Evolutionary conservation across 2,797 vertebrate species (phyloP).

Genomic region (Chromobotia macracanthus): DNA sequence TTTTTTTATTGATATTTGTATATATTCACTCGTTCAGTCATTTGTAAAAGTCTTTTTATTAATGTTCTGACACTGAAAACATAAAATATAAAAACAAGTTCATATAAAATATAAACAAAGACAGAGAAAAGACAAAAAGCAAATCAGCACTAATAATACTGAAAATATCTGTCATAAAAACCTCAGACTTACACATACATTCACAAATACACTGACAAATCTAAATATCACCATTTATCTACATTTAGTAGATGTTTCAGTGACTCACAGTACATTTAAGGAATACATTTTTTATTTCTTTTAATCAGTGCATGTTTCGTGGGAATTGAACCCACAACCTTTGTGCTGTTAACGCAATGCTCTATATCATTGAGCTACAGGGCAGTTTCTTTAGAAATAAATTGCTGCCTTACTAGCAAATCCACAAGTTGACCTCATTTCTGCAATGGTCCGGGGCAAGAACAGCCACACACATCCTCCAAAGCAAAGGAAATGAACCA

Average conservation of each 20-base stretch:
- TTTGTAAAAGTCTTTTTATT: neutral
- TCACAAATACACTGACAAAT: too few relatives aligned
- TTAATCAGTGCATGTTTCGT: too few relatives aligned
- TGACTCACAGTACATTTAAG: too few relatives aligned
- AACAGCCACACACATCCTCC: neutral
- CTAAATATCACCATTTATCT: too few relatives aligned
- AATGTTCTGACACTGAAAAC: neutral
- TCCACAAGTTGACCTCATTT: neutral
- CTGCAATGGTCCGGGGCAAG: neutral
- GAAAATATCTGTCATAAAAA: neutral
- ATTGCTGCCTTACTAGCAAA: neutral
- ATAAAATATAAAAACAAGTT: neutral
- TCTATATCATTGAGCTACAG: too few relatives aligned
- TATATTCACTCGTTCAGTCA: neutral
- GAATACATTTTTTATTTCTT: too few relatives aligned
- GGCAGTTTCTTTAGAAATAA: too few relatives aligned
- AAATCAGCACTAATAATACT: neutral
- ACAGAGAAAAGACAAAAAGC: neutral
- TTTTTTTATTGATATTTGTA: conserved; percentile 45
- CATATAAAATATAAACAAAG: neutral
- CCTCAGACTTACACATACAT: neutral
- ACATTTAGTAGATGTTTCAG: too few relatives aligned
- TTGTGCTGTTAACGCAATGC: too few relatives aligned
- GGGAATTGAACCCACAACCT: too few relatives aligned
- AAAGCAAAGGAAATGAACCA: neutral